Base-by-base conservation (phyloP, 2,113 vertebrate species). In the Tylochromis polylepis region DNA sequence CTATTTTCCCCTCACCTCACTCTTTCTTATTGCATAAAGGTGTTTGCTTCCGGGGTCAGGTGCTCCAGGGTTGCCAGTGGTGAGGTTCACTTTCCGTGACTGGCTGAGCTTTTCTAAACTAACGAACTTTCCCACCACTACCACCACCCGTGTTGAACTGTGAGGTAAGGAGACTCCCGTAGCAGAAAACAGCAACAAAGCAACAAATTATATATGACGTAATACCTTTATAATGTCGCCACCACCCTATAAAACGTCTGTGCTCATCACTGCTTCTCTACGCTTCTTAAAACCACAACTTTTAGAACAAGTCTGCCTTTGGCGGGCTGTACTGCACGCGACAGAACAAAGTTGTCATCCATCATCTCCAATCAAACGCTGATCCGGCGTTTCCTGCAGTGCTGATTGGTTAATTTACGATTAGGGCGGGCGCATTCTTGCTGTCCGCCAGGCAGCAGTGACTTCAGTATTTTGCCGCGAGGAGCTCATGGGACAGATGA, bases 31-130 rank as follows among this genome's bases (percentile, higher is more conserved):
- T 24, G 0, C 3, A 36, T 7, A 10, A 77, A 22, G 18, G 22
- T 38, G 15, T 6, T 0, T 18, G 1, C 70, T 88, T 92, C 91
- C 90, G 78, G 88, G 79, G 89, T 79, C 31, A 58, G 94, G 95
- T 95, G 92, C 85, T 95, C 94, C 94, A 89, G 94, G 1, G 93
- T 93, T 2, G 92, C 94, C 94, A 96, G 96, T 87, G 96, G 80
- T 18, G 82, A 90, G 20, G 94, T 24, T 41, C 29, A 58, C 93
- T 92, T 94, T 15, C 90, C 2, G 15, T 59, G 85, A 91, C 84
- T 92, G 85, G 83, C 20, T 70, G 75, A 83, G 46, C 58, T 15
- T 1, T 38, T 27, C 78, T 58, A 51, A 79, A 82, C 49, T 27
- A 18, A 62, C 31, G 57, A 72, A 83, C 67, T 80, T 79, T 20